Base-by-base conservation (phyloP, 2,888 invertebrate species). In the Drosophila koepferae region DNA sequence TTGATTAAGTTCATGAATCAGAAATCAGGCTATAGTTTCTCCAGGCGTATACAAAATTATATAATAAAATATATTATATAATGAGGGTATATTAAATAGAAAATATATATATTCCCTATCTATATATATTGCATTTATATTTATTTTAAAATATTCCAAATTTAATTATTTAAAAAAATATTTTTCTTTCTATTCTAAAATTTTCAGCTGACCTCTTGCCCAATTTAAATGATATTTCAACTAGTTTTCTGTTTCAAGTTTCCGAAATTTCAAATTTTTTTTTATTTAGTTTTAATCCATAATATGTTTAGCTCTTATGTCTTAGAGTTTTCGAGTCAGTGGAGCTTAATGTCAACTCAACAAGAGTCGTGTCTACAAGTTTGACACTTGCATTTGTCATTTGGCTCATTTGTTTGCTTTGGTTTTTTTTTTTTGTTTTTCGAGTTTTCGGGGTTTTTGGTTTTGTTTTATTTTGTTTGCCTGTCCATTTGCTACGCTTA, bases 301-400 rank as follows among this genome's bases (percentile, higher is more conserved):
- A 43, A 63, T 56, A 40, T 31, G 40, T n/a, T 44, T 14, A 9
- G 38, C 40, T 46, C 48, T 28, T 54, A 43, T 49, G 43, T 43
- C 51, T 12, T 46, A 41, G 67, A 83, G 74, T 71, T 74, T 76
- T 56, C 18, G 72, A 72, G 80, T 54, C 66, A 85, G 66, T 75
- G 66, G 46, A 69, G 76, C 74, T 85, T 85, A 83, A 64, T 81
- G 82, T 86, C 83, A 74, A 51, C 67, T 71, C 65, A 78, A 69
- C 67, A 69, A 71, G 56, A 31, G 46, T 58, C 60, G 63, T 64
- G 67, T 63, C 61, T 69, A 65, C 64, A 76, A 66, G 68, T 81
- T 74, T 86, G 85, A 86, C 91, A 83, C 83, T 83, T 86, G 85
- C 85, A 81, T 81, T 89, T 85, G 89, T 79, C 87, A 89, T 73